Evolutionary conservation across 53 echinoderm and acorn worm species (phyloP).

Genomic region (Pentamera pediparva): DNA sequence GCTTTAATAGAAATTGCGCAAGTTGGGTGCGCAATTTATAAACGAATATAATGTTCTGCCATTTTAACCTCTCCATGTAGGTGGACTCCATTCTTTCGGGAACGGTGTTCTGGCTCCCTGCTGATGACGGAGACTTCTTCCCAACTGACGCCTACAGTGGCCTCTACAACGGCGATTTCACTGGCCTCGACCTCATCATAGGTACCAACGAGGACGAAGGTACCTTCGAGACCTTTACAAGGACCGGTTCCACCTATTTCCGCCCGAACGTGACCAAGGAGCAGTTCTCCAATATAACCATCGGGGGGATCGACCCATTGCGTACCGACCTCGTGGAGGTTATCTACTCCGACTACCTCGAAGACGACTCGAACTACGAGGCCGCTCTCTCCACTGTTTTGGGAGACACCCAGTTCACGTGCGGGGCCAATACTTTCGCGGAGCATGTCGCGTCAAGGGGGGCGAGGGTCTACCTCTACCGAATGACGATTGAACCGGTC

Average conservation of each 20-base stretch:
- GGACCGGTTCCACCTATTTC: no score
- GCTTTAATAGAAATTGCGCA: no score
- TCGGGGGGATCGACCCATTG: background rate
- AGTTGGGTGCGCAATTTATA: no score
- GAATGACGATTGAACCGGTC: background rate
- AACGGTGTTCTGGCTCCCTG: constrained; percentile 2
- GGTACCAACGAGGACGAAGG: no score
- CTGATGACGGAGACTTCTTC: background rate
- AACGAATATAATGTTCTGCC: no score
- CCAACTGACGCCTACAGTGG: background rate
- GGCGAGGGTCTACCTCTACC: background rate
- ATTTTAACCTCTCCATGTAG: no score
- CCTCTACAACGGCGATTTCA: background rate
- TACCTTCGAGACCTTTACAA: background rate
- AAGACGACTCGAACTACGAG: background rate
- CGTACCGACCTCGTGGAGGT: background rate
- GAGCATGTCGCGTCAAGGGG: background rate
- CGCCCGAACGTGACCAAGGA: background rate
- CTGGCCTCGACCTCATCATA: background rate
- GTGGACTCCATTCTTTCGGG: no score
- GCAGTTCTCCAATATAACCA: background rate
- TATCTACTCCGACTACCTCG: background rate
- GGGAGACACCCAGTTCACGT: background rate
- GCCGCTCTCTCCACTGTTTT: background rate
- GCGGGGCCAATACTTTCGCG: background rate